Percentiles rank a stretch among this genome's conserved stretches.
phyloP scores from a whole-genome alignment of 2,888 invertebrate genomes.

The Epirrhoe tristata region DNA sequence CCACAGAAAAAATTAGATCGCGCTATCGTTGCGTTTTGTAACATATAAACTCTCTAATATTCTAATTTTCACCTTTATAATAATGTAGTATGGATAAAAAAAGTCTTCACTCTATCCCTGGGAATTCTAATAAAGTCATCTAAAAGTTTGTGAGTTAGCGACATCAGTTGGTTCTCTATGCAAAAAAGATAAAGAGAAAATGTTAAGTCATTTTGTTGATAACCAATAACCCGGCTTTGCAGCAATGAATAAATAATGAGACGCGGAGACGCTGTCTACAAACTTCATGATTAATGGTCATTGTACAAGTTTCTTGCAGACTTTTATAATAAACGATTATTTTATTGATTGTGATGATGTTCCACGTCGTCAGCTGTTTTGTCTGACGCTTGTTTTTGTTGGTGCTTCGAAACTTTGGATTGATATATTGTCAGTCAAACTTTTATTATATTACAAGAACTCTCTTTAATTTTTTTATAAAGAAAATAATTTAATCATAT shows the following conservation, averaged over 20 bases:
- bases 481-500: background rate
- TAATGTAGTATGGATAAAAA: no score
- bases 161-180: slow-evolving; percentile 53
- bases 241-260: slow-evolving; percentile 50
- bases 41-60: no score
- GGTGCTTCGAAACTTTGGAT: background rate
- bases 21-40: no score
- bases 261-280: slow-evolving; percentile 41
- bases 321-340: slow-evolving; percentile 27
- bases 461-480: background rate
- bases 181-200: slow-evolving; percentile 57
- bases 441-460: background rate
- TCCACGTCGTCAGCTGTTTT: slow-evolving; percentile 6
- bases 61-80: no score
- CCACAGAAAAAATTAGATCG: no score
- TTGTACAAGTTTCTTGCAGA: slow-evolving; percentile 31
- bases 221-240: slow-evolving; percentile 47
- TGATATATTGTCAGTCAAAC: background rate
- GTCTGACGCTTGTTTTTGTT: background rate
- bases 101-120: no score
- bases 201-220: slow-evolving; percentile 54
- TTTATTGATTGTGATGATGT: slow-evolving; percentile 27
- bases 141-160: slow-evolving; percentile 40
- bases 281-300: slow-evolving; percentile 46
- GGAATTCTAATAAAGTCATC: no score